Conservation (phyloP, 2,888 invertebrate species). For the Watsonalla cultraria region DNA sequence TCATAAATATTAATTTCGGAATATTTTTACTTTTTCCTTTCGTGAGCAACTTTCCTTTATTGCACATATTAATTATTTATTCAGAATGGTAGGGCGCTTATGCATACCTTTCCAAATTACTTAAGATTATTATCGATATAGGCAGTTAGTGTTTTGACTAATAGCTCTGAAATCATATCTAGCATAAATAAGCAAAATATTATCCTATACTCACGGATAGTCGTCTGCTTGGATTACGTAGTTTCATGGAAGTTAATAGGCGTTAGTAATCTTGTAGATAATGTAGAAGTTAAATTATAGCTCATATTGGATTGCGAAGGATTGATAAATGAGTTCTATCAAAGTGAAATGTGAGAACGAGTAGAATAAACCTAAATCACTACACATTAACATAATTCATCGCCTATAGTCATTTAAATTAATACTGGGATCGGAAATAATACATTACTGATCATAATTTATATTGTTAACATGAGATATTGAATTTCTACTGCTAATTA, state of each 20-base stretch:
- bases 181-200: no score
- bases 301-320: slow-evolving; percentile 12
- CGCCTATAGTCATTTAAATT: not conserved
- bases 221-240: not conserved
- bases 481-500: not conserved
- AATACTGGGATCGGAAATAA: not conserved
- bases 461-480: not conserved
- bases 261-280: not conserved
- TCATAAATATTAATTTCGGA: not conserved
- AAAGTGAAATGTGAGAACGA: slow-evolving; percentile 30
- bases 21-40: no score
- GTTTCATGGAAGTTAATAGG: not conserved
- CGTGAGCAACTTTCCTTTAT: no score
- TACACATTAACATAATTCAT: not conserved
- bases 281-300: slow-evolving; percentile 11
- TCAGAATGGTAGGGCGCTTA: no score
- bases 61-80: no score
- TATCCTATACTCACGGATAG: not conserved
- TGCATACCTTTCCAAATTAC: no score
- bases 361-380: slow-evolving; percentile 9
- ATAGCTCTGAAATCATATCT: no score
- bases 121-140: no score
- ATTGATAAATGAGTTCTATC: slow-evolving; percentile 14
- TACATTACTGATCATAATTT: not conserved
- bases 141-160: no score